Base-by-base conservation (phyloP, 2,888 invertebrate species). In the Netelia fuscicornis region DNA sequence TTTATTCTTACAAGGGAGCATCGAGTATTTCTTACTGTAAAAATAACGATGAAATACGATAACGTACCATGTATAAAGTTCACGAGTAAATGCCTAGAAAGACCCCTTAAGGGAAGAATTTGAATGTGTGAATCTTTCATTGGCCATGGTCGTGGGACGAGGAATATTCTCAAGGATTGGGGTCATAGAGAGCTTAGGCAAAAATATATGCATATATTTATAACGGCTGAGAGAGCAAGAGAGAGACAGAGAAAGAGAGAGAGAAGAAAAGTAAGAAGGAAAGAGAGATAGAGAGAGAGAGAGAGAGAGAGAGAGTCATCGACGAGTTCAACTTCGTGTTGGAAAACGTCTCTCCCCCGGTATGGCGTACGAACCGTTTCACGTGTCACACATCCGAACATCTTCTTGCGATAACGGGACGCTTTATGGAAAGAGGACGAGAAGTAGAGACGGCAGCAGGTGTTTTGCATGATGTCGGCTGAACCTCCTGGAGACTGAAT, bases 121-220 rank as follows among this genome's bases (percentile, higher is more conserved):
- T 84, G 65, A 80, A 80, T 84, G 76, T 76, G 75, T 80, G 76
- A 80, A 84, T 80, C 54, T 58, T 76, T 58, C 68, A 65, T 71
- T 54, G 25, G 20, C 20, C 54, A 62, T 58, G 60, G 48, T 67
- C 67, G 62, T 30, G 44, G 42, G 64, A 42, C 48, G 54, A 75
- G 67, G 20, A 72, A 81, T 30, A 71, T 76, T 67, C 52, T 60
- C 67, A 72, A 76, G 65, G 71, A 84, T 84, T 81, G 84, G 71
- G 84, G 84, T 81, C 84, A 84, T n/a, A 71, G 48, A 1, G 62
- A 68, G 71, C 76, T 80, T 42, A 68, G 30, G 48, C 17, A 58
- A 44, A 58, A 77, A 23, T 77, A 67, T 68, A 67, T 76, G 48
- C 2, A n/a, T 72, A 44, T 58, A 42, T 72, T 42, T 23, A 52